These are phyloP conservation scores for Enteromius radiatus DNA, from an alignment of 2,797 vertebrate genomes.

Conservation along the genomic window DNA sequence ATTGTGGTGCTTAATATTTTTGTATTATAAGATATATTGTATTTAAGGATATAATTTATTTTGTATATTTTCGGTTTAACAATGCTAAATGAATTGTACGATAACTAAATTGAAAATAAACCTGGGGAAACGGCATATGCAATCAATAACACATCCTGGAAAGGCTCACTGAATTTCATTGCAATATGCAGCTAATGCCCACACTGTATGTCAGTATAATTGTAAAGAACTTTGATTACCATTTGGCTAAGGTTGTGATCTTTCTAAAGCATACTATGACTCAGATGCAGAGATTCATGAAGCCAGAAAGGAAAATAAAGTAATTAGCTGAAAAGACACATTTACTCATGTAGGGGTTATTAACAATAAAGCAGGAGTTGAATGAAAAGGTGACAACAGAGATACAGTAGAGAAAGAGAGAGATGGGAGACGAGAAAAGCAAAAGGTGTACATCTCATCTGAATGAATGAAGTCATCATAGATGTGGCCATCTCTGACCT, in stretches of 20 bases:
- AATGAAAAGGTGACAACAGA: constrained; percentile 2
- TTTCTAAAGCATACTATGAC: not conserved
- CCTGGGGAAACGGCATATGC: not conserved
- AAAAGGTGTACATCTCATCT: constrained; percentile 76
- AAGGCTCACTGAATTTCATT: not conserved
- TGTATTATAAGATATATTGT: not conserved
- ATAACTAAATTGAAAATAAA: not conserved
- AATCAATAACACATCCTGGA: not conserved
- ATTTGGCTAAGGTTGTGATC: not conserved
- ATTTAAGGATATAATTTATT: not conserved
- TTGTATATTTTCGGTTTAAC: not conserved
- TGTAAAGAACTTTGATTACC: not conserved
- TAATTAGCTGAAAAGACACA: constrained; percentile 23
- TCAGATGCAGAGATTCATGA: constrained; percentile 11
- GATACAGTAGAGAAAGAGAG: not conserved
- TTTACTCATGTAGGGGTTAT: not conserved
- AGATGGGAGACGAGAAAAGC: constrained; percentile 56
- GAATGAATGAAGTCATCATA: constrained; percentile 77
- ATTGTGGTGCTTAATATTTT: not conserved
- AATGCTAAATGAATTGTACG: not conserved
- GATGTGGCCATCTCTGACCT: constrained; percentile 61
- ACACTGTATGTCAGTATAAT: not conserved
- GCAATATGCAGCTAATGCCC: not conserved
- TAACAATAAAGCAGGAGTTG: not conserved
- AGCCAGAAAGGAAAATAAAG: not conserved